These are phyloP conservation scores for Epiblema foenella DNA, from an alignment of 2,888 invertebrate genomes.

Conservation along the genomic window DNA sequence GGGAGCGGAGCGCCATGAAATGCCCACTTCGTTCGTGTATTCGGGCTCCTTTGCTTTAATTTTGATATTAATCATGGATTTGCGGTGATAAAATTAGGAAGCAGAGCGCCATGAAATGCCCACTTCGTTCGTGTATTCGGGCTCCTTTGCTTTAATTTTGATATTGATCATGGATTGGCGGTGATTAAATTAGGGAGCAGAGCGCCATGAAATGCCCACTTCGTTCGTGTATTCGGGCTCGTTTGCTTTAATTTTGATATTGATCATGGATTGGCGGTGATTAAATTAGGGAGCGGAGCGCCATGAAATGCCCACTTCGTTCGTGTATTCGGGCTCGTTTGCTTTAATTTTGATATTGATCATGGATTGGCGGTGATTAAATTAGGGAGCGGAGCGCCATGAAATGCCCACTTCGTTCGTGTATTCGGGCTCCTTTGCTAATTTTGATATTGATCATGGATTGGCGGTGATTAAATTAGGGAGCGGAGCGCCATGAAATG, in stretches of 20 bases:
- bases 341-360: slow-evolving; percentile 27
- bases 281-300: background rate
- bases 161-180: slow-evolving; percentile 17
- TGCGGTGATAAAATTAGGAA: background rate
- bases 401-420: too few species aligned
- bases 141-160: slow-evolving; percentile 22
- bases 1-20: background rate
- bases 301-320: too few species aligned
- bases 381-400: background rate
- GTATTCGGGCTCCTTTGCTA: slow-evolving; percentile 5
- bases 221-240: background rate
- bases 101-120: background rate
- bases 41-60: slow-evolving; percentile 17
- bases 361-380: slow-evolving; percentile 3
- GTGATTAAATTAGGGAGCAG: background rate
- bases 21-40: too few species aligned
- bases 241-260: slow-evolving; percentile 25
- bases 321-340: background rate
- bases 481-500: background rate
- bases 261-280: slow-evolving; percentile 14
- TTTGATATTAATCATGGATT: slow-evolving; percentile 27
- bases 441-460: slow-evolving; percentile 27
- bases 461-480: background rate
- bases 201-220: too few species aligned
- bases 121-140: background rate